Evolutionary conservation across 1,140 invertebrate species (phyloP), one percentile per base, ranked within the genome.

Genomic region (Cydia pomonella): DNA sequence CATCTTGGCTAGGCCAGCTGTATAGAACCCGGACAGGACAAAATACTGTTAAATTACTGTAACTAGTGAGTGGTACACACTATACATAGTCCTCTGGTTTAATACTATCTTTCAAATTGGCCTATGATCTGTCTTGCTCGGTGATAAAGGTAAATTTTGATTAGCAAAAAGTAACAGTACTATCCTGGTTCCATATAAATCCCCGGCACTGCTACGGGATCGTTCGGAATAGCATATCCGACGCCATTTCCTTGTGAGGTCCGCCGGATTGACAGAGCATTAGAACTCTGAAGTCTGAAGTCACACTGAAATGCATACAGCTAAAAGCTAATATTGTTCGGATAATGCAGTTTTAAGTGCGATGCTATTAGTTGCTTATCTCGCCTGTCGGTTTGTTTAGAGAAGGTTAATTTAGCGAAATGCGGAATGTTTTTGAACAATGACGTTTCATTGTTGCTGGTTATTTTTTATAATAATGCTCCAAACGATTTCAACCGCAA

Each of bases 331-430:
- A 69, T 69, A 38, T 18, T 23, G 50, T 53, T 53, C 63, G n/a
- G 16, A 38, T 41, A 69, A 69, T 69, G 64, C 64, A 69, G 1
- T 41, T 66, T 66, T 69, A 69, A 69, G 64, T 38, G 64, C 23
- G 63, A 29, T 7, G 25, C 29, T 33, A 69, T 69, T 69, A 21
- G 13, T 16, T n/a, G 64, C 3, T 38, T 69, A 66, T 66, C 63
- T 66, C 27, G 25, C 27, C 64, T 38, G 64, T 69, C 63, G 10
- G 9, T 69, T 69, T 69, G 64, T 33, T 69, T 59, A 59, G 64
- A 38, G 16, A 50, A 50, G 29, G 64, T 38, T 69, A 69, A 69
- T 69, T 69, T 69, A 66, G 63, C 25, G 64, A 29, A 18, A 25
- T 66, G 6, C 64, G 27, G 64, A 69, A 18, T n/a, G 53, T 59